Percentiles rank a stretch among this genome's conserved stretches.
Evolutionary conservation across 2,113 vertebrate genomes (phyloP).

Genomic region (Ursus arctos): DNA sequence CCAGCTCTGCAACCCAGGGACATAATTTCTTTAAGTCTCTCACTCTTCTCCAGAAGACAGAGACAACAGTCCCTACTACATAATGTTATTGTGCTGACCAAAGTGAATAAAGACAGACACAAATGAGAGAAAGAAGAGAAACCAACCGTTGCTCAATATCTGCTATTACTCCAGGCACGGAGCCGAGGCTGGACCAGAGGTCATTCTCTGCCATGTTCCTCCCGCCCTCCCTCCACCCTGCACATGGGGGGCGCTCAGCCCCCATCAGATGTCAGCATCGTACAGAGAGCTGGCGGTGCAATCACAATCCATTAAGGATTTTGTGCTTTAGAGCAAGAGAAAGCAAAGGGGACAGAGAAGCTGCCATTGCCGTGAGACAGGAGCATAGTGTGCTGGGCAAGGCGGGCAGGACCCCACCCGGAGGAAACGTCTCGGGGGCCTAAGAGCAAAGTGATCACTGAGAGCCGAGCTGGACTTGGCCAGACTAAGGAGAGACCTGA

Average conservation of each 20-base stretch:
- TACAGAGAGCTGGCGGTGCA: neutral
- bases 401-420: too few species aligned
- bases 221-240: fast-evolving
- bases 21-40: neutral
- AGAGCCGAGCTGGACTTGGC: neutral
- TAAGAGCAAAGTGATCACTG: neutral
- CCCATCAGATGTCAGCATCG: neutral
- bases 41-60: neutral
- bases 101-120: neutral
- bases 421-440: neutral
- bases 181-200: neutral
- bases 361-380: fast-evolving
- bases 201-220: neutral
- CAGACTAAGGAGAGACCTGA: neutral
- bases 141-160: too few species aligned
- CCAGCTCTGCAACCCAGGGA: too few species aligned
- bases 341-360: neutral
- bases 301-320: too few species aligned
- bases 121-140: neutral
- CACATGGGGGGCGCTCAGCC: fast-evolving
- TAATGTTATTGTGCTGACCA: neutral
- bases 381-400: neutral
- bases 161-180: neutral
- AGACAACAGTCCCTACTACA: neutral
- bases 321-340: neutral